These are phyloP conservation scores for Berghia stephanieae DNA, from an alignment of 1,140 invertebrate species.

Conservation along the genomic window DNA sequence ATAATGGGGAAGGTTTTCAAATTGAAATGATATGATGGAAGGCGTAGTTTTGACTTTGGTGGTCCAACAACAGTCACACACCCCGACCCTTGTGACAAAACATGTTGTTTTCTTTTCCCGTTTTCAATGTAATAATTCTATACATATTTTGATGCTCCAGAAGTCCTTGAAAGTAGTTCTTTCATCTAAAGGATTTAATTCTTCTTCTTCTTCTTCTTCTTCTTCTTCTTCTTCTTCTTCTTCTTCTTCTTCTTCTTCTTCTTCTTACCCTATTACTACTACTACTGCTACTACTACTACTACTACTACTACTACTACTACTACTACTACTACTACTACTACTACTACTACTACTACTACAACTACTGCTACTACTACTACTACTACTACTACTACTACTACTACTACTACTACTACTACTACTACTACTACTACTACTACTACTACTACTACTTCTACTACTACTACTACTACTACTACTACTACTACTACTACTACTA, in stretches of 20 bases:
- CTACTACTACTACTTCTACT: background rate
- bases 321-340: background rate
- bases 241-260: background rate
- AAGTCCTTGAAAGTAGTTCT: too few relatives aligned
- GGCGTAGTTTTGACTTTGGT: too few relatives aligned
- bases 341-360: background rate
- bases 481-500: slow-evolving; percentile 14
- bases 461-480: background rate
- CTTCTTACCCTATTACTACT: background rate
- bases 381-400: background rate
- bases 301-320: background rate
- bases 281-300: background rate
- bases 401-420: background rate
- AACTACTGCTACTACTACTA: background rate
- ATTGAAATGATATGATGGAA: too few relatives aligned
- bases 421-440: background rate
- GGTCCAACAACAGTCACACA: too few relatives aligned
- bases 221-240: background rate
- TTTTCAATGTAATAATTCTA: too few relatives aligned
- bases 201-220: slow-evolving; percentile 2
- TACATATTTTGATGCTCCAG: too few relatives aligned
- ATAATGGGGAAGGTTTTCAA: too few relatives aligned
- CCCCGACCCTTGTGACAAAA: too few relatives aligned
- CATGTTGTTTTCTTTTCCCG: too few relatives aligned
- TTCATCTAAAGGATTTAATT: too few relatives aligned